phyloP scores from a whole-genome alignment of 2,113 vertebrate species.

The Alligator sinensis region DNA sequence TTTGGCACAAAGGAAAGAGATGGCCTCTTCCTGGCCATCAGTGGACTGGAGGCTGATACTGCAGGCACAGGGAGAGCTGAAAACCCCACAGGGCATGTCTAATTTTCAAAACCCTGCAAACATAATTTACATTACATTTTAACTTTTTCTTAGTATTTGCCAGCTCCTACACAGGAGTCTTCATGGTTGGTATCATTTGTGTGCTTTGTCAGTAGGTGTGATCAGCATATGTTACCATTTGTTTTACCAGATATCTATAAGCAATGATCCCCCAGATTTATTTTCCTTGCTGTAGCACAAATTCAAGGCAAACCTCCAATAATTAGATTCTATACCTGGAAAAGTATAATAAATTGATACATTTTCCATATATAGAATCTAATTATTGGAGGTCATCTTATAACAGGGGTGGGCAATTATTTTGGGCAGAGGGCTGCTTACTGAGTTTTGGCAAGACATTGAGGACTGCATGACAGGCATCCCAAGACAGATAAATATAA shows the following conservation, averaged over 20 bases:
- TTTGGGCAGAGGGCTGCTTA: too few relatives aligned
- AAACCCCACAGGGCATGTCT: background rate
- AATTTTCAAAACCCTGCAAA: background rate
- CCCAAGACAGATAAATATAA: too few relatives aligned
- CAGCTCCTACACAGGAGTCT: conserved; percentile 23
- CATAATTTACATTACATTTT: background rate
- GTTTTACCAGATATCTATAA: conserved; percentile 71
- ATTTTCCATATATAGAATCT: too few relatives aligned
- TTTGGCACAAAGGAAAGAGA: conserved; percentile 4
- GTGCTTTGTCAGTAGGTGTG: conserved; percentile 73
- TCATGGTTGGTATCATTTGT: conserved; percentile 65
- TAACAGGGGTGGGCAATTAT: too few relatives aligned
- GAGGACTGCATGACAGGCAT: too few relatives aligned
- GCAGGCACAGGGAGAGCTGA: background rate
- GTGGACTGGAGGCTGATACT: background rate
- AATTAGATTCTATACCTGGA: too few relatives aligned
- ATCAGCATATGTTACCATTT: conserved; percentile 75
- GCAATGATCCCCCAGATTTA: conserved; percentile 11
- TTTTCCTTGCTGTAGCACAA: too few relatives aligned
- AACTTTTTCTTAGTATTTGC: conserved; percentile 25
- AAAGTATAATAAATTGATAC: too few relatives aligned
- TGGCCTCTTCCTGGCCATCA: background rate
- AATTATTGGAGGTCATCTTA: too few relatives aligned
- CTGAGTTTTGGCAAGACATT: too few relatives aligned
- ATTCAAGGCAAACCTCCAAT: too few relatives aligned